phyloP scores from a whole-genome alignment of 2,888 invertebrate genomes.

The Scaptomyza flava region DNA sequence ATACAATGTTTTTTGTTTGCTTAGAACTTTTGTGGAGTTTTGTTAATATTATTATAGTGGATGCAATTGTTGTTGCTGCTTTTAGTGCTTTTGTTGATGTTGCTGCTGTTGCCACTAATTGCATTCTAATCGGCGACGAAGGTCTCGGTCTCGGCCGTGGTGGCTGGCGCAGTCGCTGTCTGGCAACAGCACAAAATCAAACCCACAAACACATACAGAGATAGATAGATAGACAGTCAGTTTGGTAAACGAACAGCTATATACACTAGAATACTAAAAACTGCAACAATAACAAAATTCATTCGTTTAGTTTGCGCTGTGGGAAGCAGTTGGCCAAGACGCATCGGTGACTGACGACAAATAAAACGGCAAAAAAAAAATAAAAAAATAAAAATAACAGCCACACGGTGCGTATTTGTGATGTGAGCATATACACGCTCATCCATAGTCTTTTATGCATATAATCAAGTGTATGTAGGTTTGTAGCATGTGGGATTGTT shows the following conservation, averaged over 20 bases:
- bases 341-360: constrained; percentile 55
- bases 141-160: constrained; percentile 60
- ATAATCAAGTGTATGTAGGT: not conserved
- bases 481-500: constrained; percentile 31
- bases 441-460: not conserved
- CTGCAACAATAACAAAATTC: constrained; percentile 62
- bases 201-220: constrained; percentile 4
- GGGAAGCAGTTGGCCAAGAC: constrained; percentile 70
- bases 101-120: constrained; percentile 66
- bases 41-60: constrained; percentile 22
- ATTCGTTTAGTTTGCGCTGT: constrained; percentile 61
- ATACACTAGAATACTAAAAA: constrained; percentile 40
- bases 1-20: constrained; percentile 51
- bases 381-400: not conserved
- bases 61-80: constrained; percentile 1
- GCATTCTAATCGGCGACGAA: constrained; percentile 75
- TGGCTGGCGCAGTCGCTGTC: constrained; percentile 49
- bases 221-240: constrained; percentile 23
- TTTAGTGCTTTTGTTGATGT: constrained; percentile 29
- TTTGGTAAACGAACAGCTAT: constrained; percentile 15
- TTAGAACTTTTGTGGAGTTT: constrained; percentile 56
- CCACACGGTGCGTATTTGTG: constrained; percentile 46
- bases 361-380: not conserved
- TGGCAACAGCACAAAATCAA: constrained; percentile 48
- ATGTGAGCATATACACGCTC: constrained; percentile 11